A percentile compares a stretch with the other conserved stretches of the same genome.
phyloP scores from a whole-genome alignment of 2,888 invertebrate species.

The Watsonalla cultraria region DNA sequence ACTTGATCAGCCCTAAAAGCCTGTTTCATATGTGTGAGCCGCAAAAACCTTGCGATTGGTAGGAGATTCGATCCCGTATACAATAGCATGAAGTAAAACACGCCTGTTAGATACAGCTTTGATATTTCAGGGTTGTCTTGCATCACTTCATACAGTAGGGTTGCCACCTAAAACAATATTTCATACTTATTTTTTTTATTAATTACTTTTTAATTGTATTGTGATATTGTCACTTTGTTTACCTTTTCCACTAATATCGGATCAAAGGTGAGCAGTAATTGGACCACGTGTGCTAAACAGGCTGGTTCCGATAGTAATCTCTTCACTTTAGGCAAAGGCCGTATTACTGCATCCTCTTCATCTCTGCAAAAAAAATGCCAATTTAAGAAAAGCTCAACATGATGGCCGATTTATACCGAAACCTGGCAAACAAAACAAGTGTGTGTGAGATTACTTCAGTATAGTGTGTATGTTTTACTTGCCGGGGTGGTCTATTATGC shows the following conservation, averaged over 20 bases:
- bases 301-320: slow-evolving; percentile 91
- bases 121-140: slow-evolving; percentile 97
- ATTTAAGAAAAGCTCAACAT: too few relatives aligned
- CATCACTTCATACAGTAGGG: slow-evolving; percentile 92
- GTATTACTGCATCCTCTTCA: slow-evolving; percentile 94
- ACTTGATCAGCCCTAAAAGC: slow-evolving; percentile 96
- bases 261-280: slow-evolving; percentile 97
- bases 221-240: slow-evolving; percentile 2
- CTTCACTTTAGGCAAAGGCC: slow-evolving; percentile 96
- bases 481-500: too few relatives aligned
- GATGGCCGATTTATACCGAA: too few relatives aligned
- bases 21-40: slow-evolving; percentile 96
- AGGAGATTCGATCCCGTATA: slow-evolving; percentile 99
- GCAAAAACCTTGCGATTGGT: slow-evolving; percentile 95
- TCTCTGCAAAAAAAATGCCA: slow-evolving; percentile 80
- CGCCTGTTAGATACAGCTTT: slow-evolving; percentile 95
- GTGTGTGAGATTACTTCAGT: too few relatives aligned
- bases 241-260: slow-evolving; percentile 95
- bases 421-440: too few relatives aligned
- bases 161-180: slow-evolving; percentile 82
- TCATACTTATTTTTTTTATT: background rate
- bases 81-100: slow-evolving; percentile 99
- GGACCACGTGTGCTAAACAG: slow-evolving; percentile 96
- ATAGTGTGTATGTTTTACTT: too few relatives aligned
- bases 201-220: background rate